Evolutionary conservation across 2,797 vertebrate species (phyloP).

Genomic region (Onychomys torridus): DNA sequence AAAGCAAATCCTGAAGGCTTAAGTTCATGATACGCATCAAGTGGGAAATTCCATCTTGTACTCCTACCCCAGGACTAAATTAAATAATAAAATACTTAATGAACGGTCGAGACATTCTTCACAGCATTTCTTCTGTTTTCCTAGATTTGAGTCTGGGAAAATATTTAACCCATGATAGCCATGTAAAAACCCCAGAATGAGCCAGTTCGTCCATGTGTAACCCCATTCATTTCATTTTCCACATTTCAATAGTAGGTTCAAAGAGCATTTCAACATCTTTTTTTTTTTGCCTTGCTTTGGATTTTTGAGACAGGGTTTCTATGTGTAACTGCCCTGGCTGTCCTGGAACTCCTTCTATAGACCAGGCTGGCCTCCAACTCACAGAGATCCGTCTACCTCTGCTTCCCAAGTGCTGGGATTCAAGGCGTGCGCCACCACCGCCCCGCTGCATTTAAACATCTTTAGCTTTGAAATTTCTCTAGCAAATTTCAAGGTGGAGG

Average conservation of each 20-base stretch:
- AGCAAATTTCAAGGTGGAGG: constrained; percentile 8
- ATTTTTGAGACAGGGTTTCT: not conserved
- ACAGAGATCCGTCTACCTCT: not conserved
- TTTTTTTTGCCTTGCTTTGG: too few species aligned
- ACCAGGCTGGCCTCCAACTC: not conserved
- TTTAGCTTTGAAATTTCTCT: constrained; percentile 36
- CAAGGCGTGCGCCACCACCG: not conserved
- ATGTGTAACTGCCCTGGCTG: not conserved
- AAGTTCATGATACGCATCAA: constrained; percentile 51
- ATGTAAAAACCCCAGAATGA: constrained; percentile 63
- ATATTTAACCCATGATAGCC: constrained; percentile 44
- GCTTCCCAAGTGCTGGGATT: not conserved
- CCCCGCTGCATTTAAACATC: not conserved
- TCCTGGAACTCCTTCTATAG: not conserved
- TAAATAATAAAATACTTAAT: constrained; percentile 58
- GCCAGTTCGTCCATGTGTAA: constrained; percentile 24
- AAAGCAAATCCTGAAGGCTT: not conserved
- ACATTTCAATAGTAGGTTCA: constrained; percentile 51
- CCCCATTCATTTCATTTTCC: constrained; percentile 61
- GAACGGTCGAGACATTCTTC: constrained; percentile 42
- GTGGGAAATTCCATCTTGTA: constrained; percentile 55
- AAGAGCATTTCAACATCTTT: constrained; percentile 25
- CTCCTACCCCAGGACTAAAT: constrained; percentile 27
- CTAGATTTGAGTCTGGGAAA: constrained; percentile 53
- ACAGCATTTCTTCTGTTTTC: constrained; percentile 45